These are phyloP conservation scores for Manduca sexta DNA, from an alignment of 1,140 invertebrate species.

Conservation along the genomic window DNA sequence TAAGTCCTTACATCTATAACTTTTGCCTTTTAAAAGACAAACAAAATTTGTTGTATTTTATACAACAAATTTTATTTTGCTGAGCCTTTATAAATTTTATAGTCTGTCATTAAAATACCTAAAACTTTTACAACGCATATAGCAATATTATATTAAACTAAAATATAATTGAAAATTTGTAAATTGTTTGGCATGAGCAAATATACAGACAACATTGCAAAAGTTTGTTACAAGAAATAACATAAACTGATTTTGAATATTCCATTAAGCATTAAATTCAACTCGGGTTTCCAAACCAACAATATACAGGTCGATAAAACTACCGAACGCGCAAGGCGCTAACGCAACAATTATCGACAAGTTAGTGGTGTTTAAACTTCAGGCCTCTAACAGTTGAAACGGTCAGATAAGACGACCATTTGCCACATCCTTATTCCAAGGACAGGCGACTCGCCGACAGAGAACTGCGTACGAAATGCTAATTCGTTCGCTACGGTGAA, in stretches of 20 bases:
- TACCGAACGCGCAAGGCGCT: neutral
- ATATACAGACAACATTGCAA: no score
- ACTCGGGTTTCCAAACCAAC: neutral
- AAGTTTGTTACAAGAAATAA: no score
- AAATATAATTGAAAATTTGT: no score
- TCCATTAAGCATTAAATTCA: neutral
- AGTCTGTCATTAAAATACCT: no score
- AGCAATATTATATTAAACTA: no score
- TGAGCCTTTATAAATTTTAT: neutral
- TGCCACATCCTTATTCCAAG: slow-evolving; percentile 65
- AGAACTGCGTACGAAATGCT: slow-evolving; percentile 53
- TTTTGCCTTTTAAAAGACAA: no score
- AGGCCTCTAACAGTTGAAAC: slow-evolving; percentile 23
- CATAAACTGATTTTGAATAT: no score
- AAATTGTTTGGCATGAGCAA: no score
- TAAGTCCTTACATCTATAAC: no score
- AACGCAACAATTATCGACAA: slow-evolving; percentile 7
- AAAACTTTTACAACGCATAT: no score
- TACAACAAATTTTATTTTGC: neutral
- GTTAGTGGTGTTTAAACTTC: slow-evolving; percentile 5
- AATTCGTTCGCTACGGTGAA: slow-evolving; percentile 56
- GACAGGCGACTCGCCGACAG: slow-evolving; percentile 34
- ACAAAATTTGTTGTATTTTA: no score
- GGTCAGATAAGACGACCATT: slow-evolving; percentile 39
- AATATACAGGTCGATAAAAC: neutral